phyloP scores from a whole-genome alignment of 2,888 invertebrate species.

The Eupithecia insigniata region DNA sequence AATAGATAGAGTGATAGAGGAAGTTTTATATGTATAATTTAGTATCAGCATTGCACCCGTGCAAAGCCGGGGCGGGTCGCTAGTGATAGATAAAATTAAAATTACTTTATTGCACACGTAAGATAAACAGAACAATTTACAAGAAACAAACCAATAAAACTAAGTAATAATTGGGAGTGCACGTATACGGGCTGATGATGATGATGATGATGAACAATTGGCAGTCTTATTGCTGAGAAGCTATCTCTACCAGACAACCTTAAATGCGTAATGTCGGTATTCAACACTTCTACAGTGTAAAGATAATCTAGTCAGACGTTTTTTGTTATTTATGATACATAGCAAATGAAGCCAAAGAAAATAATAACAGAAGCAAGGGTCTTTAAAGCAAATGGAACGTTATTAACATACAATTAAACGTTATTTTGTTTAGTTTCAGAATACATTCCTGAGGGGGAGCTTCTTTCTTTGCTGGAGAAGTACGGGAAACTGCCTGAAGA shows the following conservation, averaged over 20 bases:
- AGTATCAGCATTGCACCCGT: too few relatives aligned
- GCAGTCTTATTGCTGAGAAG: background rate
- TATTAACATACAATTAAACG: conserved; percentile 34
- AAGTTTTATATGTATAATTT: too few relatives aligned
- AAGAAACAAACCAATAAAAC: background rate
- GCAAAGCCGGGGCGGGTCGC: too few relatives aligned
- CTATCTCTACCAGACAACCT: background rate
- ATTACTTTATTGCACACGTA: background rate
- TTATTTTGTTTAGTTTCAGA: conserved; percentile 87
- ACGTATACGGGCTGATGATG: too few relatives aligned
- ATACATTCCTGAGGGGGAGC: conserved; percentile 93
- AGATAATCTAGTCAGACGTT: background rate
- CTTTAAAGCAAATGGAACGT: background rate
- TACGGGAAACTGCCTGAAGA: conserved; percentile 90
- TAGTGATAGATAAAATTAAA: background rate
- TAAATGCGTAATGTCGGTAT: background rate
- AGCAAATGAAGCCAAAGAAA: background rate
- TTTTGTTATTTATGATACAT: background rate
- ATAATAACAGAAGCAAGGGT: background rate
- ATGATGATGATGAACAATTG: too few relatives aligned
- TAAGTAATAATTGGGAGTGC: background rate
- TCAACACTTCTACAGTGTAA: background rate
- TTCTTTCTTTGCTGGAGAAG: conserved; percentile 89
- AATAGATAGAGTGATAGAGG: too few relatives aligned
- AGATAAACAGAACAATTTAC: background rate